These are phyloP conservation scores for Tetranychus piercei DNA, from an alignment of 2,888 invertebrate species.

Conservation along the genomic window DNA sequence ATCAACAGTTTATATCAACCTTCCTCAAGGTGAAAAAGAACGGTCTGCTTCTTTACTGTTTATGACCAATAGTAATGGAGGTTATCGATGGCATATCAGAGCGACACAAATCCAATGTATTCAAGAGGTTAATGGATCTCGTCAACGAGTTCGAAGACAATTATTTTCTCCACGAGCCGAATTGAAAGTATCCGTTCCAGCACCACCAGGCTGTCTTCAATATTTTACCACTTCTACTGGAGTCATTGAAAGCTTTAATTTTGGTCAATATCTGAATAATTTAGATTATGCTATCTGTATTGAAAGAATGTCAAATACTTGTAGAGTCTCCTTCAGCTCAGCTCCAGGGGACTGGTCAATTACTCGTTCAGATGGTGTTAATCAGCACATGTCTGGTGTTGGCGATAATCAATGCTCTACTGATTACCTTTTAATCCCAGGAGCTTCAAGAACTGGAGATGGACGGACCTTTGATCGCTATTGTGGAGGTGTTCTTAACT, in stretches of 20 bases:
- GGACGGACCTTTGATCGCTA: constrained; percentile 20
- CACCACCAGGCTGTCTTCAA: constrained; percentile 17
- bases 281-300: constrained; percentile 23
- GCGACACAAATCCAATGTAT: constrained; percentile 23
- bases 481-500: constrained; percentile 20
- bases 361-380: background rate
- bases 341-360: constrained; percentile 14
- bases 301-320: constrained; percentile 21
- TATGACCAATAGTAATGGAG: constrained; percentile 20
- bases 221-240: constrained; percentile 20
- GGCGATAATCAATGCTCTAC: constrained; percentile 18
- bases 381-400: constrained; percentile 9
- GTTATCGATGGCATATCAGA: constrained; percentile 22
- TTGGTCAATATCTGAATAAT: constrained; percentile 23
- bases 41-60: constrained; percentile 21
- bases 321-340: constrained; percentile 17
- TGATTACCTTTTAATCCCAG: constrained; percentile 22
- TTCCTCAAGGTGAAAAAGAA: constrained; percentile 15
- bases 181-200: constrained; percentile 12
- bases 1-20: constrained; percentile 19
- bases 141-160: background rate
- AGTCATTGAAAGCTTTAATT: constrained; percentile 22
- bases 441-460: constrained; percentile 18
- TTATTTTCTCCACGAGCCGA: constrained; percentile 10
- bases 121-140: background rate